Percentiles rank a stretch among this genome's conserved stretches.
These are phyloP conservation scores for Aplodontia rufa DNA, from an alignment of 2,113 vertebrate species.

Conservation along the genomic window DNA sequence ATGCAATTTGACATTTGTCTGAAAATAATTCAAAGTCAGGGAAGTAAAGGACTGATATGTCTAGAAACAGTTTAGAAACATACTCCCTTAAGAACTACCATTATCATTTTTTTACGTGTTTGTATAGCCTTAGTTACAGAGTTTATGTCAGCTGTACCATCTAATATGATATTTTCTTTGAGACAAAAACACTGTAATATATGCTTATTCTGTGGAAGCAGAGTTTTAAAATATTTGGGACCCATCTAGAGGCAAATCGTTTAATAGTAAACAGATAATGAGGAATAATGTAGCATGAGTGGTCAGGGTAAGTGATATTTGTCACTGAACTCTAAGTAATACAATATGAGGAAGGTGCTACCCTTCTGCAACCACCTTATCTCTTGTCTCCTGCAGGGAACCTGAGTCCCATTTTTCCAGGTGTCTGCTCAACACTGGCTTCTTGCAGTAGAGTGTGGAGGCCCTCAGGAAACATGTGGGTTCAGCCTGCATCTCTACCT, in stretches of 20 bases:
- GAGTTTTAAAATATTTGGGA: background rate
- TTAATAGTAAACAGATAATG: background rate
- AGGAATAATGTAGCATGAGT: background rate
- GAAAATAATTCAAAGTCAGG: background rate
- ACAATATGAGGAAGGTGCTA: background rate
- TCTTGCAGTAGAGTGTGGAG: background rate
- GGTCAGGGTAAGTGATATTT: background rate
- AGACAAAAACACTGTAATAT: background rate
- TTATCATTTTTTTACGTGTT: too few species aligned
- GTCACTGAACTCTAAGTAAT: background rate
- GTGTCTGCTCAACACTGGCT: background rate
- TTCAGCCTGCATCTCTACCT: background rate
- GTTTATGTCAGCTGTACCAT: background rate
- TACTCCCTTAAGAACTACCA: background rate
- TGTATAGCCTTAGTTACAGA: background rate
- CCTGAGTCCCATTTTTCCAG: background rate
- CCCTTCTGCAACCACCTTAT: background rate
- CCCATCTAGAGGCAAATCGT: background rate
- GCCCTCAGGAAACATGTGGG: accelerated
- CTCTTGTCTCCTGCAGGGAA: background rate
- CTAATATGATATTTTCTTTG: background rate
- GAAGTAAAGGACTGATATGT: background rate
- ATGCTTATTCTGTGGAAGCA: background rate
- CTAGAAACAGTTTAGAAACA: conserved; percentile 19
- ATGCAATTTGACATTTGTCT: background rate